These are phyloP conservation scores for Esox niger DNA, from an alignment of 2,113 vertebrate species.

Conservation along the genomic window DNA sequence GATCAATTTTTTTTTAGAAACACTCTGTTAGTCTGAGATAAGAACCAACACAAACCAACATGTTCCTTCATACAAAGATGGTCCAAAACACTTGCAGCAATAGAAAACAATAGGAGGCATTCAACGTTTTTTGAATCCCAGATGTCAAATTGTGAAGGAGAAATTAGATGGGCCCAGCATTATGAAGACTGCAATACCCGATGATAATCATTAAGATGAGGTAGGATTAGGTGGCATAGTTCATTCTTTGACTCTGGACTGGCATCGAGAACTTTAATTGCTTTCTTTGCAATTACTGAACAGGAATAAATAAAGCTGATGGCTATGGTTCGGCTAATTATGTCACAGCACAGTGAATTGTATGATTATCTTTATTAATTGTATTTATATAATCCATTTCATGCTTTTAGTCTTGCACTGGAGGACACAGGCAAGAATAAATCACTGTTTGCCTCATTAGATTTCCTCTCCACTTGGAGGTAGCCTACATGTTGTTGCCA, in stretches of 20 bases:
- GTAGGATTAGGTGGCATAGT: conserved; percentile 49
- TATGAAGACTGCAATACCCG: conserved; percentile 44
- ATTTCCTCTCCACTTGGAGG: conserved; percentile 70
- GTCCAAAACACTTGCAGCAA: neutral
- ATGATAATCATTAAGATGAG: conserved; percentile 66
- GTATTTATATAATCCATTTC: conserved; percentile 82
- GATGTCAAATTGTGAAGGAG: no score
- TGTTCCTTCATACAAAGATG: neutral
- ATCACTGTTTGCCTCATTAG: conserved; percentile 77
- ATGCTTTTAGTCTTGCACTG: conserved; percentile 77
- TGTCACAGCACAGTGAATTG: conserved; percentile 72
- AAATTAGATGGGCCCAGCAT: no score
- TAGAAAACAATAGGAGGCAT: no score
- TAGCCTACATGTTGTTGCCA: conserved; percentile 56
- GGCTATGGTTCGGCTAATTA: conserved; percentile 75
- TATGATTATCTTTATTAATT: conserved; percentile 79
- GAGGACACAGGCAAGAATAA: conserved; percentile 73
- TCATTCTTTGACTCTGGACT: conserved; percentile 60
- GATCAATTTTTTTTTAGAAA: conserved; percentile 39
- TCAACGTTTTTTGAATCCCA: no score
- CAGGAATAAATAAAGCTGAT: conserved; percentile 76
- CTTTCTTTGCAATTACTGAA: conserved; percentile 75
- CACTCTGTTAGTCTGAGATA: neutral
- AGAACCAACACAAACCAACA: neutral
- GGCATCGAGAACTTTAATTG: conserved; percentile 71